Evolutionary conservation across 2,888 invertebrate species (phyloP).

Genomic region (Drosophila antonietae): DNA sequence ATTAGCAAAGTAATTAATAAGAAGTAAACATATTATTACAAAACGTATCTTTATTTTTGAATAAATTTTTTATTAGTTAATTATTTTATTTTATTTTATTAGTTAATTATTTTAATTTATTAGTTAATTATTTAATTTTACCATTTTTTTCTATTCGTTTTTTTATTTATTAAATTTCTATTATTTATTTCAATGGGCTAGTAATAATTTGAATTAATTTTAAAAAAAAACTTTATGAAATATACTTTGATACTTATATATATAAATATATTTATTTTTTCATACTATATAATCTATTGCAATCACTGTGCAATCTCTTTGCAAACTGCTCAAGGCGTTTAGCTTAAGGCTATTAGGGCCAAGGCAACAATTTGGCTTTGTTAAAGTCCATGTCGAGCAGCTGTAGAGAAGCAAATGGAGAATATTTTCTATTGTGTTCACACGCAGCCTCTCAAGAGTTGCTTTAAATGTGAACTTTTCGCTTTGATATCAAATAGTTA

Average conservation of each 20-base stretch:
- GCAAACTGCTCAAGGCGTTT: constrained; percentile 12
- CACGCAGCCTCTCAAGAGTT: background rate
- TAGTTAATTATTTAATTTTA: no score
- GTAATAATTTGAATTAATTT: no score
- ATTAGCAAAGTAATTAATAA: background rate
- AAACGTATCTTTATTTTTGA: background rate
- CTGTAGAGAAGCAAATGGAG: constrained; percentile 3
- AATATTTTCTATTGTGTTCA: constrained; percentile 8
- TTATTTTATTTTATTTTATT: no score
- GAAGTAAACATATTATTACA: background rate
- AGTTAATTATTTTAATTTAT: no score
- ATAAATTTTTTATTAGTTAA: background rate
- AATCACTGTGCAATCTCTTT: constrained; percentile 12
- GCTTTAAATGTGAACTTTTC: background rate
- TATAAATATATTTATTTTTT: background rate
- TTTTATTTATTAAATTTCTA: background rate
- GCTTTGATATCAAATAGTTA: background rate
- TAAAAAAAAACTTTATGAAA: no score
- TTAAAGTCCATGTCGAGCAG: constrained; percentile 8
- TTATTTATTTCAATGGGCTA: background rate
- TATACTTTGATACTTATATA: no score
- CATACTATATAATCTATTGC: background rate
- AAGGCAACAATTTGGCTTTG: constrained; percentile 27
- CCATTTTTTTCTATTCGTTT: no score
- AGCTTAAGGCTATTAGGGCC: constrained; percentile 19